These are phyloP conservation scores for Pomacea canaliculata DNA, from an alignment of 2,888 invertebrate species.

Conservation along the genomic window DNA sequence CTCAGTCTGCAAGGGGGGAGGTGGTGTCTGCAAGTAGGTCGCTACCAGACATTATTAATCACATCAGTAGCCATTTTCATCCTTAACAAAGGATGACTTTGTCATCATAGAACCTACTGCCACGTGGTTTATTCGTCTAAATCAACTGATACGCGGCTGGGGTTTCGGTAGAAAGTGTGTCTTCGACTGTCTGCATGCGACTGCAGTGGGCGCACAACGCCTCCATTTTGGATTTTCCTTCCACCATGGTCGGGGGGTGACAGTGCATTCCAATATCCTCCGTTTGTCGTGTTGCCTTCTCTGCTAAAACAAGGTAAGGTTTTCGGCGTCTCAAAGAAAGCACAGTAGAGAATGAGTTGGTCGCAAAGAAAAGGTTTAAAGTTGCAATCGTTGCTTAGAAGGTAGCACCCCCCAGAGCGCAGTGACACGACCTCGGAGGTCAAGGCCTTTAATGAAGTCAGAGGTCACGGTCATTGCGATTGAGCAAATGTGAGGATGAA, in stretches of 20 bases:
- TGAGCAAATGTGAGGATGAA: neutral
- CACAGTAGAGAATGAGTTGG: no score
- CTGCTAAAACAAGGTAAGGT: conserved; percentile 10
- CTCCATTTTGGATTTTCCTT: conserved; percentile 28
- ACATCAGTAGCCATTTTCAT: neutral
- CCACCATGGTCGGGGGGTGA: conserved; percentile 25
- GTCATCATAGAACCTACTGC: neutral
- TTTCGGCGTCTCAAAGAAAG: neutral
- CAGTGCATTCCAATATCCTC: neutral
- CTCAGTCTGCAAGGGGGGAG: conserved; percentile 20
- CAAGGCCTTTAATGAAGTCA: conserved; percentile 8
- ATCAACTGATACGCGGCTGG: neutral
- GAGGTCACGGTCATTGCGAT: conserved; percentile 2
- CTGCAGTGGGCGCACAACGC: conserved; percentile 21
- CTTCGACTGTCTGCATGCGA: conserved; percentile 18
- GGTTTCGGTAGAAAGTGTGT: neutral
- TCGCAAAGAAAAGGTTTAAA: neutral
- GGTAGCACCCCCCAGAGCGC: conserved; percentile 25
- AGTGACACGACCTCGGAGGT: conserved; percentile 23
- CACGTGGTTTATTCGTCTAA: neutral
- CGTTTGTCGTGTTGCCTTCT: neutral
- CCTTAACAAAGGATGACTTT: neutral
- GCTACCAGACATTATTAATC: conserved; percentile 12
- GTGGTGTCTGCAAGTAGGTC: conserved; percentile 24
- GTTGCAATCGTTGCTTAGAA: neutral